phyloP scores from a whole-genome alignment of 2,888 invertebrate genomes.

The Drosophila mercatorum region DNA sequence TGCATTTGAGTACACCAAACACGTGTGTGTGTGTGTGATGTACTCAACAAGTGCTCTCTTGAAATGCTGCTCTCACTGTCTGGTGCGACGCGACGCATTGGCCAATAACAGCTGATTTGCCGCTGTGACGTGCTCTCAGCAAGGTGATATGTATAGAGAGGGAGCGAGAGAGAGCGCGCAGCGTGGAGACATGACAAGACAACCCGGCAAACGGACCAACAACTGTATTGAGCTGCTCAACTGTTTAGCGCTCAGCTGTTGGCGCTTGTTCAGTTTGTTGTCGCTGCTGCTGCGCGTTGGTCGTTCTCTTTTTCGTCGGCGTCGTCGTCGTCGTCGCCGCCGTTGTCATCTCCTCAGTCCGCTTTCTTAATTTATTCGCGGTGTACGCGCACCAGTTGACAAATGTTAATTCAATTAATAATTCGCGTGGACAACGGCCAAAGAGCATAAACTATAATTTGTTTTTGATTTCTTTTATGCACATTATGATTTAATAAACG shows the following conservation, averaged over 20 bases:
- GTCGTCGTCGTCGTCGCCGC: neutral
- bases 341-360: slow-evolving; percentile 15
- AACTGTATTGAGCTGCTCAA: slow-evolving; percentile 4
- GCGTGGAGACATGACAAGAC: slow-evolving; percentile 12
- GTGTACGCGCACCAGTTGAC: slow-evolving; percentile 9
- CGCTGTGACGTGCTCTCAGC: neutral
- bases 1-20: neutral
- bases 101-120: slow-evolving; percentile 41
- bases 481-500: slow-evolving; percentile 4
- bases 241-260: slow-evolving; percentile 46
- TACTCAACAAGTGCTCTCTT: slow-evolving; percentile 47
- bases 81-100: slow-evolving; percentile 10
- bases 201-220: slow-evolving; percentile 26
- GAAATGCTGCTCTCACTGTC: neutral
- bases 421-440: slow-evolving; percentile 21
- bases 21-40: slow-evolving; percentile 22
- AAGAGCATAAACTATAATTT: slow-evolving; percentile 6
- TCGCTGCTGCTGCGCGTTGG: slow-evolving; percentile 51
- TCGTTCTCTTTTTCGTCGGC: neutral
- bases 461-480: neutral
- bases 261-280: slow-evolving; percentile 50
- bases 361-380: slow-evolving; percentile 8
- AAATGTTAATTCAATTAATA: slow-evolving; percentile 40
- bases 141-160: neutral
- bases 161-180: neutral